Evolutionary conservation across 1,140 invertebrate genomes (phyloP), one percentile per base, ranked within the genome.

Genomic region (Brachionus manjavacas): DNA sequence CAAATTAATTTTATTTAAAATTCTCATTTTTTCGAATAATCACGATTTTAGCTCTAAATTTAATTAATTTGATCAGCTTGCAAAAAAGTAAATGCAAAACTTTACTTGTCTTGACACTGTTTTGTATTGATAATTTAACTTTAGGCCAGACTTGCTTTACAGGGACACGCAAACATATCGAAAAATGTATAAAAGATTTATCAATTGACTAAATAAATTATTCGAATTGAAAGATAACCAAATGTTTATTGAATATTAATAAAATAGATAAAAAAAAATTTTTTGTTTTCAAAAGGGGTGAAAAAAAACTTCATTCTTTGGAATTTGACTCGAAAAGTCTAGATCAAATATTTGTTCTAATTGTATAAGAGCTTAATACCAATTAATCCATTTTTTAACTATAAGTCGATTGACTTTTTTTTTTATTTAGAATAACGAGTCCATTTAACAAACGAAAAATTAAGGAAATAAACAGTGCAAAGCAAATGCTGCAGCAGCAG

Each of bases 401-500:
- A 14, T 14, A 49, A 14, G 11, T 49, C 20, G 25, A 49, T 25
- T 49, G 16, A 23, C 23, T 43, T 46, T 76, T 76, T 49, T 20
- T 49, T 49, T 49, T 49, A 76, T 76, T 81, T 81, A 81, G 79
- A 81, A 39, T 81, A 20, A 64, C 79, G 20, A 81, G 79, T 64
- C 79, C 79, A 14, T 81, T 81, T n/a, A 81, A 81, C 52, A 81
- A 81, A 68, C 79, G 79, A 16, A 81, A 81, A 68, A 68, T 81
- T 68, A 81, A 81, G 39, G 79, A 81, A 81, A 43, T 68, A 43
- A 60, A 60, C 7, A 16, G 14, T 20, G 16, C 49, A 11, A 81
- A 68, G 31, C 49, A 81, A 23, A 23, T 81, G 79, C 79, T 81
- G 52, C 79, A 81, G 35, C 79, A 81, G 35, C 79, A 60, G 79